Evolutionary conservation across 64 coral and sea anemone species (phyloP).

Genomic region (Stichodactyla helianthus): DNA sequence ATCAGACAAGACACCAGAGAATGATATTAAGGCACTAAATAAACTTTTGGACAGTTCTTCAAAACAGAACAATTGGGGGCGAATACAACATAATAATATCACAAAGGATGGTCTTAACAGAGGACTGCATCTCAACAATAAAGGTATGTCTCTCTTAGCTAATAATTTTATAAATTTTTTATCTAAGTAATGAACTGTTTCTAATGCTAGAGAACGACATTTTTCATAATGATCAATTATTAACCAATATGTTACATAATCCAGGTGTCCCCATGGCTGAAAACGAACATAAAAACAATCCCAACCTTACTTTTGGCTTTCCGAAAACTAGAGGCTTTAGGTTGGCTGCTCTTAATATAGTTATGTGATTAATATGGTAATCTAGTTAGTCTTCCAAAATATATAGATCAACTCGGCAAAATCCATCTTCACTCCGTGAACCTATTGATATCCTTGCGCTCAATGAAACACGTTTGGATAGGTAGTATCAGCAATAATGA

Average conservation of each 20-base stretch:
- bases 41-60: neutral
- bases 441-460: slow-evolving; percentile 15
- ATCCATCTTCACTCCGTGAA: neutral
- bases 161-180: neutral
- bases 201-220: neutral
- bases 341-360: slow-evolving; percentile 26
- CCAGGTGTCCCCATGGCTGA: neutral
- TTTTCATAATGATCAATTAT: neutral
- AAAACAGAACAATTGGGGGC: neutral
- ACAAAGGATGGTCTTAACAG: neutral
- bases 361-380: too few species aligned
- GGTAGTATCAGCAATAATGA: neutral
- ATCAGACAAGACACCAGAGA: neutral
- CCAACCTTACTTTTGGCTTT: neutral
- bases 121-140: neutral
- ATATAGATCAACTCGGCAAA: slow-evolving; percentile 25
- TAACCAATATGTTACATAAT: too few species aligned
- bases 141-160: neutral
- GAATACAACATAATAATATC: neutral
- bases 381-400: slow-evolving; percentile 8
- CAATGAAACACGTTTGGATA: neutral
- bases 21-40: neutral
- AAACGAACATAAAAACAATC: neutral
- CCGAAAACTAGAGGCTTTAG: slow-evolving; percentile 22
- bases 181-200: neutral